phyloP scores from a whole-genome alignment of 2,113 vertebrate genomes.

The Eurypyga helias region DNA sequence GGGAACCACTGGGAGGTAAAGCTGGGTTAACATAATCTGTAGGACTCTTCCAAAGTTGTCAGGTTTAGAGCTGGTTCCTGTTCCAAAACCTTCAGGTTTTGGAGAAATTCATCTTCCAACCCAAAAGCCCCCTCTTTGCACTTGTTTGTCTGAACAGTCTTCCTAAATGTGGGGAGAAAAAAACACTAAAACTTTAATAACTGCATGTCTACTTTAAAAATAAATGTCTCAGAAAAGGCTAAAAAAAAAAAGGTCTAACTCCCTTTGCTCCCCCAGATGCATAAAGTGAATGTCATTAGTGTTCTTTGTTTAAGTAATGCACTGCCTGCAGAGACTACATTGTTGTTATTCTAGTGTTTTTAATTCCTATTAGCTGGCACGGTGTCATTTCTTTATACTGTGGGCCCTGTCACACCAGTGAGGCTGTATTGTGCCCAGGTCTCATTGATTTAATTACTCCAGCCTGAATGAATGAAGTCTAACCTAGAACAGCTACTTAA shows the following conservation, averaged over 20 bases:
- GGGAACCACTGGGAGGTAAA: neutral
- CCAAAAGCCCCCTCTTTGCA: neutral
- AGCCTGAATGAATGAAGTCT: slow-evolving; percentile 80
- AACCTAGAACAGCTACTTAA: slow-evolving; percentile 83
- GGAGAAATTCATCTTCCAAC: neutral
- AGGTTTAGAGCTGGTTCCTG: neutral
- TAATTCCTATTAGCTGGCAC: slow-evolving; percentile 69
- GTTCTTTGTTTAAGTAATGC: slow-evolving; percentile 65
- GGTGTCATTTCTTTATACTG: slow-evolving; percentile 72
- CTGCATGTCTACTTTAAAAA: neutral
- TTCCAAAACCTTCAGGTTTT: neutral
- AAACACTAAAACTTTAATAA: neutral
- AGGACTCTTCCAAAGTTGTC: neutral
- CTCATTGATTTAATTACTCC: slow-evolving; percentile 88
- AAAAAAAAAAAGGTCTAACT: slow-evolving; percentile 9
- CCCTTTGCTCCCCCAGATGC: neutral
- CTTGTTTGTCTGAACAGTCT: neutral
- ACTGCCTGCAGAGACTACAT: slow-evolving; percentile 31
- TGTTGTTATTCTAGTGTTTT: slow-evolving; percentile 67
- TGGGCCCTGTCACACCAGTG: slow-evolving; percentile 74
- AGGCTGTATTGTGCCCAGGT: slow-evolving; percentile 79
- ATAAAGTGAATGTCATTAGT: slow-evolving; percentile 35
- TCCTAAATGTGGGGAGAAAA: neutral
- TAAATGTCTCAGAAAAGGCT: neutral
- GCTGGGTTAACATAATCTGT: neutral